Percentiles rank a stretch among this genome's conserved stretches.
phyloP scores from a whole-genome alignment of 2,113 vertebrate genomes.

The Albula goreensis region DNA sequence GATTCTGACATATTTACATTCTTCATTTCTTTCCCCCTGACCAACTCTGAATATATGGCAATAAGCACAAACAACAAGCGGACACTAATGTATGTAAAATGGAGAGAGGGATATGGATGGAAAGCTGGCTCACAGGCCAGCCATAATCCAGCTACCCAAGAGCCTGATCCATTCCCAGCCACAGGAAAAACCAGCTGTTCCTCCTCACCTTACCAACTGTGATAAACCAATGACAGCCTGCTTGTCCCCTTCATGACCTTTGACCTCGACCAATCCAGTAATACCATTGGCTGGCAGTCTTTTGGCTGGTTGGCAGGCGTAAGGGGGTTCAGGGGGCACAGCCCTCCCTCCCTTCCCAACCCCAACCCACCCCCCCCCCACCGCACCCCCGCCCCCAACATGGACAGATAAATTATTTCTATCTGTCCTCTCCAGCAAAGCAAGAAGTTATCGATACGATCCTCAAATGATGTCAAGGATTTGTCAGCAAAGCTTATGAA shows the following conservation, averaged over 20 bases:
- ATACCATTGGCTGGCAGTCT: slow-evolving; percentile 90
- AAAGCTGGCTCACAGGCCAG: background rate
- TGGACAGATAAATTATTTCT: slow-evolving; percentile 96
- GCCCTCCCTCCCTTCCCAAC: slow-evolving; percentile 75
- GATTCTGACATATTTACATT: background rate
- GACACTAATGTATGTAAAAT: background rate
- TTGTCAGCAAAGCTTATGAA: slow-evolving; percentile 96
- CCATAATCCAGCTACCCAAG: background rate
- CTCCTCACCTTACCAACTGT: slow-evolving; percentile 67
- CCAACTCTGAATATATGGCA: background rate
- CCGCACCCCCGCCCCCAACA: slow-evolving; percentile 66
- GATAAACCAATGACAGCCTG: slow-evolving; percentile 78
- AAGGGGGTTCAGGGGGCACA: slow-evolving; percentile 26
- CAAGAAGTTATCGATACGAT: slow-evolving; percentile 96
- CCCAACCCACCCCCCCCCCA: slow-evolving; percentile 76
- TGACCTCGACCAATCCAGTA: slow-evolving; percentile 81
- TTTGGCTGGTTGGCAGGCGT: slow-evolving; percentile 66
- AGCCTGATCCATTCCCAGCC: background rate
- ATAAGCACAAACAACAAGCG: background rate
- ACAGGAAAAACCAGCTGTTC: slow-evolving; percentile 74
- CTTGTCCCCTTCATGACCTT: slow-evolving; percentile 78
- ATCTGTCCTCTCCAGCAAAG: slow-evolving; percentile 90
- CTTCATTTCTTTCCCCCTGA: background rate
- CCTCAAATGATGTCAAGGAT: slow-evolving; percentile 95
- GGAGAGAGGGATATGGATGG: background rate